Base-by-base conservation (phyloP, 2,797 vertebrate species). In the Echiichthys vipera region DNA sequence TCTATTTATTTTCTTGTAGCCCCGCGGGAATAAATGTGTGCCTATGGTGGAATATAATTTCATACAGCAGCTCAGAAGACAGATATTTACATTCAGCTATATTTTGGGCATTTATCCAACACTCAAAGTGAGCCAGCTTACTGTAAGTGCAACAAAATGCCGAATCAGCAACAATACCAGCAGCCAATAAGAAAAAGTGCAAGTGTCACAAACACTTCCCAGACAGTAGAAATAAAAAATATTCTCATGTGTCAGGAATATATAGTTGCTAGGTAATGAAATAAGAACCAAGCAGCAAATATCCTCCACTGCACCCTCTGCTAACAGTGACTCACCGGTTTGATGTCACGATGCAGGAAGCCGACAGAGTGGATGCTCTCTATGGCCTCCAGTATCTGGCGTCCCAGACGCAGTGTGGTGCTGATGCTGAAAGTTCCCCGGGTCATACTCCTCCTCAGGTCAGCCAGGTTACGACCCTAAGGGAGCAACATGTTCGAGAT, bases 301-400 rank as follows among this genome's bases (percentile, higher is more conserved):
- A 7, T 54, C 20, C 18, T 37, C 40, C 13, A 40, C 20, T 67
- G 37, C 47, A 9, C 12, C 36, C n/a, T n/a, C n/a, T 3, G 20
- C 18, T 13, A 18, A 13, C 7, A 22, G 54, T 25, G 53, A 75
- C 96, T 92, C 90, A 99, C 98, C 42, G 98, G 98, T 93, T 99
- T 99, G 90, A 99, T 98, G 91, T 99, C 98, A 18, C 98, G 94
- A 78, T 99, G 98, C 89, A 99, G 93, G 87, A 99, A 99, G 77
- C 98, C 98, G 25, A 99, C 97, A 2, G 97, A 97, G 93, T 99
- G 98, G 88, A 99, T 99, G 93, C 97, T 99, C 91, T 99, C 97
- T 61, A 99, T 97, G 77, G 98, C 96, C 68, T 99, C 96, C 91
- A 99, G 93, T 84, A 99, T 99, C 94, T 99, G 98, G 29, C 94